Evolutionary conservation across 2,113 vertebrate species (phyloP).

Genomic region (Cinclus cinclus): DNA sequence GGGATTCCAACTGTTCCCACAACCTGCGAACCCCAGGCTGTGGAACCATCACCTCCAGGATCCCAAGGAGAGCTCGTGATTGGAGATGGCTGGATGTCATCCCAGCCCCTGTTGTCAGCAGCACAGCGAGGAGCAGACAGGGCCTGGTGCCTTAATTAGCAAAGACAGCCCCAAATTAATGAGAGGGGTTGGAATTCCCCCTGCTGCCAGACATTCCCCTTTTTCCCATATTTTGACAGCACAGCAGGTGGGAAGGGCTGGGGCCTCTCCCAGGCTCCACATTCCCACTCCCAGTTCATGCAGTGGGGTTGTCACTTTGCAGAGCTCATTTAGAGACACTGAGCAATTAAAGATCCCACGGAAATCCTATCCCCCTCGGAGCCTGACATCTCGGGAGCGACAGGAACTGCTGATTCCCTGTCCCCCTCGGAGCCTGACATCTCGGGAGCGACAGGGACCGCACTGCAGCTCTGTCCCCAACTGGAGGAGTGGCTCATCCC

Average conservation of each 20-base stretch:
- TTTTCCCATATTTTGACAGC: constrained; percentile 22
- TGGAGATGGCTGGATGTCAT: not conserved
- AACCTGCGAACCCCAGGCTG: not conserved
- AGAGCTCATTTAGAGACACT: not conserved
- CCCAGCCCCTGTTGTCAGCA: not conserved
- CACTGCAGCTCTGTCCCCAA: not conserved
- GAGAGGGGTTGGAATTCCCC: not conserved
- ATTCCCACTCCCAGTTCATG: rapidly evolving
- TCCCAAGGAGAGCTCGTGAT: not conserved
- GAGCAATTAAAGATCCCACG: not conserved
- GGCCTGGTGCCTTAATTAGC: not conserved
- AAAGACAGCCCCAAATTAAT: not conserved
- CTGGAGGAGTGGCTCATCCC: not conserved
- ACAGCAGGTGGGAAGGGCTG: not conserved
- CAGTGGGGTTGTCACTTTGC: not conserved
- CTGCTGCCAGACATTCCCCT: not conserved
- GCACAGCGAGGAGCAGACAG: not conserved
- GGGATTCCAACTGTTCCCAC: not conserved
- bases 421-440: constrained; percentile 22
- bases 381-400: constrained; percentile 10
- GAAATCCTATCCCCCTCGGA: not conserved
- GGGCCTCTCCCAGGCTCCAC: not conserved
- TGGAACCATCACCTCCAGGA: not conserved
- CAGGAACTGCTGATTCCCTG: not conserved
- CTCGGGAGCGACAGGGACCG: not conserved